A percentile compares a stretch with the other conserved stretches of the same genome.
Conservation (phyloP, 2,113 vertebrate species). For the Butastur rufipennis region DNA sequence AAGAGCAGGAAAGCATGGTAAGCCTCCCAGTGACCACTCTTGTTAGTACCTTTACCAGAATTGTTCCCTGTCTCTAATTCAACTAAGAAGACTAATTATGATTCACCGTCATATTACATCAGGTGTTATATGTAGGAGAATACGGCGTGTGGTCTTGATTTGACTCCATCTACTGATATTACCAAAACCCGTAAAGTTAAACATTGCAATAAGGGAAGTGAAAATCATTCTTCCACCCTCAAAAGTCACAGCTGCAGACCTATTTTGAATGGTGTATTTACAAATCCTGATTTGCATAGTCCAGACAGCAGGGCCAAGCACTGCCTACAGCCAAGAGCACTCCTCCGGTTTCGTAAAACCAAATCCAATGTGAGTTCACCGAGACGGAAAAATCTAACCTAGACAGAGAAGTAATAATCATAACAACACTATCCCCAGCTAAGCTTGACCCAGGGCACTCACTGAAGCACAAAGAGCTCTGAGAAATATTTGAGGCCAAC, state of each 20-base stretch:
- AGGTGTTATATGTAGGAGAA: not conserved
- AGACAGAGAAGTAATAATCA: not conserved
- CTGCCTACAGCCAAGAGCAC: not conserved
- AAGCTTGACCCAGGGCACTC: not conserved
- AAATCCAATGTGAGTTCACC: not conserved
- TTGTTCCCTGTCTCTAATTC: not conserved
- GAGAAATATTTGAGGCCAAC: not conserved
- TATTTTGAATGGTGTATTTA: not conserved
- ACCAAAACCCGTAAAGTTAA: not conserved
- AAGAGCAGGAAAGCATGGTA: not conserved
- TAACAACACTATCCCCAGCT: not conserved
- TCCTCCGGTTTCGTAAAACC: not conserved
- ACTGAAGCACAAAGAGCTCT: not conserved
- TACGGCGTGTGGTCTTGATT: not conserved
- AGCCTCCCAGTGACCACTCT: not conserved
- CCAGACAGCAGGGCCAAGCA: not conserved
- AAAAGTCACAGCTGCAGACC: not conserved
- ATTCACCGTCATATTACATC: not conserved
- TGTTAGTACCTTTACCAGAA: not conserved
- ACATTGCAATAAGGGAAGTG: not conserved
- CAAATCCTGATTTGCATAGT: conserved; percentile 9
- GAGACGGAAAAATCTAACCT: not conserved
- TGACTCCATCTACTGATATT: not conserved
- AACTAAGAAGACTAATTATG: not conserved
- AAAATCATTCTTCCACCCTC: not conserved